These are phyloP conservation scores for Meloidogyne hapla DNA, from an alignment of 1,140 invertebrate genomes.

Conservation along the genomic window DNA sequence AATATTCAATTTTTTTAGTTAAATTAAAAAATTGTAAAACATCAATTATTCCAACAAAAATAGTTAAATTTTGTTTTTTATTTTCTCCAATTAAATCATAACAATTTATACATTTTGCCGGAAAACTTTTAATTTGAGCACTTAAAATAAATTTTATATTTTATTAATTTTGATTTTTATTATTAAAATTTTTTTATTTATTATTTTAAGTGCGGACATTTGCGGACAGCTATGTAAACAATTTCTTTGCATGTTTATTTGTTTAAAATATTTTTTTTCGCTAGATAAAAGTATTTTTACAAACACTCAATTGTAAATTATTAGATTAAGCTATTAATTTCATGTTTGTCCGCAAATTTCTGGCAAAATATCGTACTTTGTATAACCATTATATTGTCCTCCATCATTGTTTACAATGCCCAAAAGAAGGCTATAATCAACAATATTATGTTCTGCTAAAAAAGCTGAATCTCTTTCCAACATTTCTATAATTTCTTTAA, in stretches of 20 bases:
- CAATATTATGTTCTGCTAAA: not conserved
- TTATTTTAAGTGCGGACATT: no score
- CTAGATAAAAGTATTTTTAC: no score
- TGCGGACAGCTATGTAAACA: no score
- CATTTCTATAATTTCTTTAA: not conserved
- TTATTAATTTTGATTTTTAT: not conserved
- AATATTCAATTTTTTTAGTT: not conserved
- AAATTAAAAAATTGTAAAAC: not conserved
- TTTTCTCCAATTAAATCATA: not conserved
- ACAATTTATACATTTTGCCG: not conserved
- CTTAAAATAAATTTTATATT: not conserved
- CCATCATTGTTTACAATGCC: not conserved
- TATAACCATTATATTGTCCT: not conserved
- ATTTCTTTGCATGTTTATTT: no score
- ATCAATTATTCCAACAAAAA: conserved; percentile 3
- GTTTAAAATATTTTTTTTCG: no score
- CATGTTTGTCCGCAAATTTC: no score
- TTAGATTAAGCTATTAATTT: no score
- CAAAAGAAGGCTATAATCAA: not conserved
- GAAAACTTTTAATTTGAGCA: not conserved
- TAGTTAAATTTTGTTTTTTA: not conserved
- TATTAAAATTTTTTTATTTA: no score
- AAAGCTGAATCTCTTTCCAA: not conserved
- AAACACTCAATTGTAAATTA: no score
- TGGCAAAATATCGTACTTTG: no score